Conservation (phyloP, 2,113 vertebrate species). For the Nibea albiflora region DNA sequence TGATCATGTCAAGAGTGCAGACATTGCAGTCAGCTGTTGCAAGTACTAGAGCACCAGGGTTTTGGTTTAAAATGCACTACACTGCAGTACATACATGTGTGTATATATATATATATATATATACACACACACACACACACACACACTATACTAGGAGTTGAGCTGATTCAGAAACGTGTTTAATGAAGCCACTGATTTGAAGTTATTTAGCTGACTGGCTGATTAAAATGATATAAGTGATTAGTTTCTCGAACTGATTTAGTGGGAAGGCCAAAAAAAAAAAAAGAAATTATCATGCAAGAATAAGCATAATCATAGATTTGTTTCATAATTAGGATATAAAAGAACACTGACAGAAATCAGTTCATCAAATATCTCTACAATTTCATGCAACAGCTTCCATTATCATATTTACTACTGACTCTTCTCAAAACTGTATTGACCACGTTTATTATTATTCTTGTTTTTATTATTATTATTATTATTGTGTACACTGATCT, state of each 20-base stretch:
- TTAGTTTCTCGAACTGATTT: neutral
- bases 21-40: conserved; percentile 10
- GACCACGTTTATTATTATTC: neutral
- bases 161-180: neutral
- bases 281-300: neutral
- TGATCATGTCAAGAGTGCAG: conserved; percentile 20
- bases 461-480: no score
- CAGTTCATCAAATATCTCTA: neutral
- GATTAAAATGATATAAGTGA: neutral
- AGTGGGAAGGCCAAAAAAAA: neutral
- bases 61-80: conserved; percentile 14
- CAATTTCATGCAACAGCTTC: neutral
- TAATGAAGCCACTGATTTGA: neutral
- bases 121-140: no score
- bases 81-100: neutral
- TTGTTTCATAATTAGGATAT: neutral
- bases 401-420: conserved; percentile 8
- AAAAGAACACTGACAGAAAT: neutral
- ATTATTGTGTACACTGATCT: neutral
- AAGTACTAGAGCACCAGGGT: neutral
- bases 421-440: neutral
- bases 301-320: neutral
- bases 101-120: neutral
- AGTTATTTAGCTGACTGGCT: neutral
- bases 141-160: neutral